Evolutionary conservation across 2,888 invertebrate genomes (phyloP).

Genomic region (Polymixis flavicincta): DNA sequence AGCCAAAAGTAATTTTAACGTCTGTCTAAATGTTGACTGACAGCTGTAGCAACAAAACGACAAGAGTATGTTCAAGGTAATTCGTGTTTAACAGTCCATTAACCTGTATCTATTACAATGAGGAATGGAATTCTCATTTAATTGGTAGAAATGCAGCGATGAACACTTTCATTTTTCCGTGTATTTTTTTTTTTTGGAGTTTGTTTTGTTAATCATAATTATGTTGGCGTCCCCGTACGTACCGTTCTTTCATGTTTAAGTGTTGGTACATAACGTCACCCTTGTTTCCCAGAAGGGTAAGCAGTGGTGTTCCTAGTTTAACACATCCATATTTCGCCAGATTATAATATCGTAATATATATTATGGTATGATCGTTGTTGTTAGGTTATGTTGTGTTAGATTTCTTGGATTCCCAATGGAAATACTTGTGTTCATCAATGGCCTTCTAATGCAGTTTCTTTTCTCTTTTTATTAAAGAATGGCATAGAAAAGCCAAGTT

Average conservation of each 20-base stretch:
- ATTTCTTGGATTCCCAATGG: background rate
- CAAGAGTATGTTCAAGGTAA: background rate
- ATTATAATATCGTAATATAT: too few relatives aligned
- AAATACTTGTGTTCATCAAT: background rate
- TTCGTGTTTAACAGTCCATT: constrained; percentile 17
- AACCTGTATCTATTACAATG: constrained; percentile 16
- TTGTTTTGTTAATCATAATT: background rate
- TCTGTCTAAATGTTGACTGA: constrained; percentile 27
- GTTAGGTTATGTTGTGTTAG: background rate
- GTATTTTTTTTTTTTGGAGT: background rate
- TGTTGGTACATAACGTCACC: background rate
- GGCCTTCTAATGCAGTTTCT: background rate
- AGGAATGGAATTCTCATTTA: background rate
- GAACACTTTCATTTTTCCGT: too few relatives aligned
- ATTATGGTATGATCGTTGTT: background rate
- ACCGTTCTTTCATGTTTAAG: too few relatives aligned
- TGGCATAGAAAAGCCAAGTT: too few relatives aligned
- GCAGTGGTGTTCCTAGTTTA: background rate
- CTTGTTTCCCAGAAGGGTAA: background rate
- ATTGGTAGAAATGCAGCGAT: background rate
- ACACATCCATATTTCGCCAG: background rate
- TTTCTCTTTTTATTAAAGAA: too few relatives aligned
- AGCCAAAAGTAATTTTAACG: constrained; percentile 15
- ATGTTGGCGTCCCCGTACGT: background rate
- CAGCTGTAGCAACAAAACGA: constrained; percentile 18